These are phyloP conservation scores for Macrosoma leucophasiata DNA, from an alignment of 2,888 invertebrate genomes.

Conservation along the genomic window DNA sequence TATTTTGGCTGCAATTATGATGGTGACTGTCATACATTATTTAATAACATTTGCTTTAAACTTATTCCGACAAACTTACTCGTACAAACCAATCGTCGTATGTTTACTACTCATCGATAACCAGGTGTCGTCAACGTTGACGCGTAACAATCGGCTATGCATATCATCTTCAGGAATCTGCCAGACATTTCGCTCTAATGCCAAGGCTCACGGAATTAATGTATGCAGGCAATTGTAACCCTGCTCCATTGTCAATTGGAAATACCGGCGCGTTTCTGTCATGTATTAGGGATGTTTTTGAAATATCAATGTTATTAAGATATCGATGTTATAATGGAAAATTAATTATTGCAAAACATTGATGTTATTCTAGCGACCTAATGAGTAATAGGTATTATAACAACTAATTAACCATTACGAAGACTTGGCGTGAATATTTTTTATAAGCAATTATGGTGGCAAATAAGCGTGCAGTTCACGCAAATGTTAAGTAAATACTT, in stretches of 20 bases:
- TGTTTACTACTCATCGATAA: slow-evolving; percentile 41
- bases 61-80: slow-evolving; percentile 12
- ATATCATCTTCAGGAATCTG: slow-evolving; percentile 64
- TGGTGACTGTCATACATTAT: too few relatives aligned
- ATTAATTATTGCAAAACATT: too few relatives aligned
- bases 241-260: slow-evolving; percentile 55
- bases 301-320: too few relatives aligned
- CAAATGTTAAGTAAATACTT: too few relatives aligned
- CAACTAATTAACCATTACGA: too few relatives aligned
- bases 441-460: too few relatives aligned
- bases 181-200: slow-evolving; percentile 50
- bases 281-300: slow-evolving; percentile 14
- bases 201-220: slow-evolving; percentile 53
- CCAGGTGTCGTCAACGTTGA: slow-evolving; percentile 45
- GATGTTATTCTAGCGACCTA: too few relatives aligned
- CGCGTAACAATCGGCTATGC: slow-evolving; percentile 47
- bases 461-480: too few relatives aligned
- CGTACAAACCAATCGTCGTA: slow-evolving; percentile 19
- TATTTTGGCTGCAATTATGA: too few relatives aligned
- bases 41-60: slow-evolving; percentile 14
- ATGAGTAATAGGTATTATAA: too few relatives aligned
- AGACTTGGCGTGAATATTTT: too few relatives aligned
- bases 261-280: slow-evolving; percentile 39
- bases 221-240: slow-evolving; percentile 62
- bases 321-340: too few relatives aligned